Evolutionary conservation across 2,113 vertebrate genomes (phyloP), one percentile per base, ranked within the genome.

Genomic region (Platanista minor): DNA sequence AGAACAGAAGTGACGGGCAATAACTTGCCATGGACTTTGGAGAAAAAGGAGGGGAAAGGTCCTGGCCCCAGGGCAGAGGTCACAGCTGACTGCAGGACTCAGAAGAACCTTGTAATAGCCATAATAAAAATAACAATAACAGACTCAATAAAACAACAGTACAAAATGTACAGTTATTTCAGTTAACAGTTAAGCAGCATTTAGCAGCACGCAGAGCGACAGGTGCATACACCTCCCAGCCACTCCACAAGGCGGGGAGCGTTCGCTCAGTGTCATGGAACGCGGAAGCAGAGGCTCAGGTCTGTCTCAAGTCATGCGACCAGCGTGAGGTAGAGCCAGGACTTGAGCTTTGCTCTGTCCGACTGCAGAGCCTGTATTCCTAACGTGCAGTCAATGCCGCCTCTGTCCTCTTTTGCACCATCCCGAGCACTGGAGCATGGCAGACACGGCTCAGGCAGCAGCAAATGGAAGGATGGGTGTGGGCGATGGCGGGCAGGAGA

Each of bases 1-100:
- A 90, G 93, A 90, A 75, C 90, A 96, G 86, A 84, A 61, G 43
- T 95, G 82, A 89, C 67, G 75, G 83, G 80, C 52, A 87, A 87
- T 86, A 52, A 80, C 46, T 93, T 67, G 62, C 33, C 93, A 7
- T 91, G 62, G 39, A 13, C 78, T 91, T 86, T 46, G 36, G 49
- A 91, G 69, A 18, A 86, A 91, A 85, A 87, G 46, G 10, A 81
- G 2, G 49, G 78, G 49, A 43, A 97, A 97, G 57, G 31, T 67
- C 87, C 23, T 3, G 7, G 31, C 29, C 69, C n/a, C 52, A 41
- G 59, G 33, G 27, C 74, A 75, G 86, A 95, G 64, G 77, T 69
- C 72, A 89, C 77, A 95, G 82, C 10, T 81, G n/a, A 23, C 31
- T 90, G 21, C n/a, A 75, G 49, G 33, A 94, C 74, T 84, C 41